phyloP scores from a whole-genome alignment of 1,140 invertebrate genomes.

The Homarus americanus region DNA sequence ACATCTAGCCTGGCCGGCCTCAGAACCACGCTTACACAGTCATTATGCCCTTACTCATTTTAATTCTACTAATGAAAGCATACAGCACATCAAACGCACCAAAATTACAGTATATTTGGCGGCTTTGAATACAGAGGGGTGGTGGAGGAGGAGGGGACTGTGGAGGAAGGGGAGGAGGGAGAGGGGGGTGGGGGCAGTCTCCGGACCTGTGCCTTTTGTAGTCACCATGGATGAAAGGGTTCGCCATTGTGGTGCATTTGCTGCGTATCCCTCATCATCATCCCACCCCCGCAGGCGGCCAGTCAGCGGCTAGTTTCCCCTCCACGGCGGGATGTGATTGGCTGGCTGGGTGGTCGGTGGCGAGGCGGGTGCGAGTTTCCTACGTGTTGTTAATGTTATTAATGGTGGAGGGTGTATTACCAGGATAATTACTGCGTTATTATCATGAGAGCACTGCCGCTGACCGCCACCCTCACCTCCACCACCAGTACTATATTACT shows the following conservation, averaged over 20 bases:
- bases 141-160: conserved; percentile 16
- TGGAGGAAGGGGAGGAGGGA: neutral
- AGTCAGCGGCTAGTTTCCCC: conserved; percentile 16
- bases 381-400: conserved; percentile 61
- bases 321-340: conserved; percentile 35
- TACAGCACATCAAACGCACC: conserved; percentile 66
- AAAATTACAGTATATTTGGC: conserved; percentile 67
- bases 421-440: conserved; percentile 57
- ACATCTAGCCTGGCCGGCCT: neutral
- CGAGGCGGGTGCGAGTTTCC: conserved; percentile 16
- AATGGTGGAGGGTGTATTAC: conserved; percentile 64
- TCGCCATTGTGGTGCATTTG: conserved; percentile 63
- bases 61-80: conserved; percentile 70
- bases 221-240: conserved; percentile 60
- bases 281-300: conserved; percentile 17
- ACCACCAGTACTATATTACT: too few relatives aligned
- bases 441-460: conserved; percentile 68
- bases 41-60: conserved; percentile 64
- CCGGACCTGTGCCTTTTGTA: conserved; percentile 46
- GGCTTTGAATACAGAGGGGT: conserved; percentile 43
- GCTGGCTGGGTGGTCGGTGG: neutral
- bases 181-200: conserved; percentile 13
- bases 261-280: conserved; percentile 47
- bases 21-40: neutral
- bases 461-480: too few relatives aligned